Evolutionary conservation across 2,113 vertebrate species (phyloP).

Genomic region (Notarius quadriscutis): DNA sequence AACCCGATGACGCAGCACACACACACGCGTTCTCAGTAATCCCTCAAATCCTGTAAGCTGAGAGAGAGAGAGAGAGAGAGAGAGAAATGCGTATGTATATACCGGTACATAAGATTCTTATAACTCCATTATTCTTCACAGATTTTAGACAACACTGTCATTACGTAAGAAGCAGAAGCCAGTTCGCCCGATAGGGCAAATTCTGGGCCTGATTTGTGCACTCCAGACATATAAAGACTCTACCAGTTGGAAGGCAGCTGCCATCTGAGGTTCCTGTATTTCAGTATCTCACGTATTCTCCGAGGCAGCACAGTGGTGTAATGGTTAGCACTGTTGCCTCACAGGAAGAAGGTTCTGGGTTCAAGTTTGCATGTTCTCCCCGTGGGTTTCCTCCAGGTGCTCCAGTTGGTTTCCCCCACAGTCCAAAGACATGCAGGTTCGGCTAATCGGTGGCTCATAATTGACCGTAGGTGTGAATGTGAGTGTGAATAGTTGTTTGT

Average conservation of each 20-base stretch:
- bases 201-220: background rate
- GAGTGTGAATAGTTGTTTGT: no score
- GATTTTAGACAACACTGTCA: background rate
- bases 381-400: no score
- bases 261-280: background rate
- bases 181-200: background rate
- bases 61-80: background rate
- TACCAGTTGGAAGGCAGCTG: background rate
- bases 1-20: constrained; percentile 13
- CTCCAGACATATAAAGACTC: background rate
- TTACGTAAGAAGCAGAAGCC: background rate
- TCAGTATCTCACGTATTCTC: background rate
- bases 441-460: no score
- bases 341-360: no score
- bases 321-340: no score
- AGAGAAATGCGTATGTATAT: background rate
- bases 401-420: no score
- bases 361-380: no score
- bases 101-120: background rate
- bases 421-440: no score
- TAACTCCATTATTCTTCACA: background rate
- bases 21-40: background rate
- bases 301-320: no score
- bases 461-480: no score
- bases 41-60: background rate